Evolutionary conservation across 1,140 invertebrate genomes (phyloP).

Genomic region (Planococcus citri): DNA sequence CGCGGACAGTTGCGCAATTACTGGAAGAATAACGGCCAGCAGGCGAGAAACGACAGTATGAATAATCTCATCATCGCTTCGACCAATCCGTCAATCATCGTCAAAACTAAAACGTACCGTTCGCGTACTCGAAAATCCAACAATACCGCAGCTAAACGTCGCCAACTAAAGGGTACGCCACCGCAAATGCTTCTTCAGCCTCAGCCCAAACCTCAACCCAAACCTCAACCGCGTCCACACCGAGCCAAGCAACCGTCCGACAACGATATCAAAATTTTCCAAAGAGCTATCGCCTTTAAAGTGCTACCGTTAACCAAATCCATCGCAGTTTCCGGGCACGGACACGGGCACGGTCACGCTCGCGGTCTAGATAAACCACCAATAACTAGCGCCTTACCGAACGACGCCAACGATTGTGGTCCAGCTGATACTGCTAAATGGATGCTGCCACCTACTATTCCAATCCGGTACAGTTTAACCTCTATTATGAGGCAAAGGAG

Average conservation of each 20-base stretch:
- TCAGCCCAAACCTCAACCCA: no score
- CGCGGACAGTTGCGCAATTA: not conserved
- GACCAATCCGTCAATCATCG: not conserved
- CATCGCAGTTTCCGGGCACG: no score
- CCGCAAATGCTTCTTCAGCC: no score
- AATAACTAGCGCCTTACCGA: not conserved
- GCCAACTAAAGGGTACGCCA: no score
- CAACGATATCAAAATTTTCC: no score
- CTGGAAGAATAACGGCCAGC: not conserved
- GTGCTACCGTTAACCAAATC: no score
- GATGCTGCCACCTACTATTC: not conserved
- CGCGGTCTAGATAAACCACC: not conserved
- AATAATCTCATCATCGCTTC: not conserved
- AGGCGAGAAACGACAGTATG: not conserved
- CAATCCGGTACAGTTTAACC: not conserved
- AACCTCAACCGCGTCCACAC: not conserved
- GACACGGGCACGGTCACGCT: no score
- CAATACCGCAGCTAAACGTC: not conserved
- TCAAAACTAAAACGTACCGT: no score
- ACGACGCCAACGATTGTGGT: not conserved
- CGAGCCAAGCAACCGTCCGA: no score
- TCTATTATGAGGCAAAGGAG: not conserved
- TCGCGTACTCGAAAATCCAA: not conserved
- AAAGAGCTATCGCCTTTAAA: no score
- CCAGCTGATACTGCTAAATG: not conserved